Evolutionary conservation across 2,113 vertebrate species (phyloP), one percentile per base, ranked within the genome.

Genomic region (Strigops habroptila): DNA sequence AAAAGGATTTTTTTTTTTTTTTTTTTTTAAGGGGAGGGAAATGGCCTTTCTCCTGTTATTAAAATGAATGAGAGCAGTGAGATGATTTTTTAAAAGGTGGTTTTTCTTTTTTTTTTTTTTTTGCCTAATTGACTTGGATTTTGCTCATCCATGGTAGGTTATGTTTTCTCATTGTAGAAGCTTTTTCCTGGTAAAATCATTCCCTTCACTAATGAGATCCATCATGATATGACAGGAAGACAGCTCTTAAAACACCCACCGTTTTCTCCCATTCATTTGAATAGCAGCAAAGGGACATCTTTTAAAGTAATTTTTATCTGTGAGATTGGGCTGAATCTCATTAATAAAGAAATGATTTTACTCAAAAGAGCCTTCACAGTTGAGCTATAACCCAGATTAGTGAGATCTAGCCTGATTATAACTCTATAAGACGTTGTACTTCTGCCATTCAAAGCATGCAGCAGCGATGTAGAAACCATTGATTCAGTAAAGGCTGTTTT

Each of bases 221-320:
- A 96, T 98, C 97, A 96, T 97, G 94, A 97, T 97, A 97, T 97
- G 97, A 98, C 95, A 97, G 93, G 95, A 97, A 98, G 96, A 97
- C 96, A 97, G 97, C 97, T 98, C 98, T 98, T 97, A 98, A 98
- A 98, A 98, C 98, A 98, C 98, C 97, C 97, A 98, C 98, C 92
- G 96, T 97, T 98, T 97, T 97, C 95, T 91, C 91, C 94, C 31
- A 89, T 98, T 98, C 97, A 98, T 98, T 97, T 98, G 97, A 98
- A 98, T 97, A 97, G 97, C 95, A 97, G 97, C 97, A 97, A 98
- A 98, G 97, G 97, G 98, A 96, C 96, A 97, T 94, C 81, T 98
- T 98, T 98, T 97, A 97, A 97, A 97, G 95, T 97, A 95, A 91
- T 97, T 98, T 98, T 98, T 98, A 97, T 98, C 97, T 97, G 97